phyloP scores from a whole-genome alignment of 2,888 invertebrate genomes.

The Dexiosoma caninum region DNA sequence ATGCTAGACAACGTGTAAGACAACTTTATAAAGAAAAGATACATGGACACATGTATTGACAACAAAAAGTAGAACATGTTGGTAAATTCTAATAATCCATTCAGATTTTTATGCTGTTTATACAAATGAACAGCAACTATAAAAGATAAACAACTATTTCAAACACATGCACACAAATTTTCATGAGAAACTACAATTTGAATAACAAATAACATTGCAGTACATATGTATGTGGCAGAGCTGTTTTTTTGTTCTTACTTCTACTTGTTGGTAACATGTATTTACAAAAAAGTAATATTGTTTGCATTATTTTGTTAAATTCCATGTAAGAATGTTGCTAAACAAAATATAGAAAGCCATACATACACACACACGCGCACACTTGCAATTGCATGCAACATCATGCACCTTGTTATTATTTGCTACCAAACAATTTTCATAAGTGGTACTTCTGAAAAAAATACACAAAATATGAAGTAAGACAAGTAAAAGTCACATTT shows the following conservation, averaged over 20 bases:
- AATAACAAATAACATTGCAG: not conserved
- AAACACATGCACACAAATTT: not conserved
- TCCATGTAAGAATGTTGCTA: conserved; percentile 34
- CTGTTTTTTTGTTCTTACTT: not conserved
- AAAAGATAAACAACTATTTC: conserved; percentile 4
- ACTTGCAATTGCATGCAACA: no score
- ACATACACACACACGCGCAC: not conserved
- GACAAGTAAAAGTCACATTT: conserved; percentile 11
- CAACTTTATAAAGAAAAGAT: not conserved
- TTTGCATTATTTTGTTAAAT: conserved; percentile 48
- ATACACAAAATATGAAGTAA: not conserved
- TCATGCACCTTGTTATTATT: conserved; percentile 42
- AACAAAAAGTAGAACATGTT: conserved; percentile 14
- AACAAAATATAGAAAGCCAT: not conserved
- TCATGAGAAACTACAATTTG: not conserved
- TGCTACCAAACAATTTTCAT: conserved; percentile 59
- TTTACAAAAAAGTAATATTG: conserved; percentile 36
- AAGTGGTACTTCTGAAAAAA: conserved; percentile 52
- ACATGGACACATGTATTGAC: not conserved
- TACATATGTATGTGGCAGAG: not conserved
- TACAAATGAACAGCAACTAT: conserved; percentile 11
- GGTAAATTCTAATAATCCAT: conserved; percentile 45
- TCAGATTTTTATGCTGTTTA: conserved; percentile 15
- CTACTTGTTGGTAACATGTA: conserved; percentile 31
- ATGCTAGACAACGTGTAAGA: conserved; percentile 13